Conservation (phyloP, 2,113 vertebrate genomes). For the Melospiza melodia region DNA sequence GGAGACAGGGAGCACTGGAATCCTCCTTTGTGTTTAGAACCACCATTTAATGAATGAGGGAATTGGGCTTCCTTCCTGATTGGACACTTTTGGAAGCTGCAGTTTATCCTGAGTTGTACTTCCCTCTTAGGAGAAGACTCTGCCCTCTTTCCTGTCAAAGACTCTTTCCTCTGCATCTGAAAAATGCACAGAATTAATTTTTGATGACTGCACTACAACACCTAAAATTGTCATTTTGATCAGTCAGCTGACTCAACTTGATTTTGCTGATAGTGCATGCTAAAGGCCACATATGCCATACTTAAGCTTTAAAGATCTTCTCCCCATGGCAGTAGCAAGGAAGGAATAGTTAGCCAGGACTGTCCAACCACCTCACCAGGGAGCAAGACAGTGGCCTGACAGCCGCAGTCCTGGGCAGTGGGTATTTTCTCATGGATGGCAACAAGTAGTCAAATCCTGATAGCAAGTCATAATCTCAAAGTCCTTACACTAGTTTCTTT, state of each 20-base stretch:
- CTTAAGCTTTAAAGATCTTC: not conserved
- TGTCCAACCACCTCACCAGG: accelerated
- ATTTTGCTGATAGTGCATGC: accelerated
- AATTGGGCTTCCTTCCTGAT: not conserved
- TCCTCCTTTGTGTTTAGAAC: not conserved
- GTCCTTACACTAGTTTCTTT: not conserved
- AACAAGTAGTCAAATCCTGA: not conserved
- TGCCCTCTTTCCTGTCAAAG: not conserved
- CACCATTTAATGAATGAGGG: accelerated
- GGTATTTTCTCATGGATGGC: accelerated
- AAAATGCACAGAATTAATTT: not conserved
- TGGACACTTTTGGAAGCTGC: not conserved
- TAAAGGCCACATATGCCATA: not conserved
- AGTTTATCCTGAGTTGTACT: not conserved
- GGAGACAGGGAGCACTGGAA: not conserved
- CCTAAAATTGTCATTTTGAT: not conserved
- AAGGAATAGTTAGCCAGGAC: not conserved
- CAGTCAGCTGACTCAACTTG: not conserved
- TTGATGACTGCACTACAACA: not conserved
- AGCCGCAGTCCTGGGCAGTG: not conserved
- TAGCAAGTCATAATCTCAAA: not conserved
- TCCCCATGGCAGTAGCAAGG: not conserved
- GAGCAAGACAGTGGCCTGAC: not conserved
- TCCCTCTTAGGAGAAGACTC: not conserved
- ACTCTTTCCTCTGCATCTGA: not conserved